phyloP scores from a whole-genome alignment of 1,140 invertebrate species.

The Caerostris extrusa region DNA sequence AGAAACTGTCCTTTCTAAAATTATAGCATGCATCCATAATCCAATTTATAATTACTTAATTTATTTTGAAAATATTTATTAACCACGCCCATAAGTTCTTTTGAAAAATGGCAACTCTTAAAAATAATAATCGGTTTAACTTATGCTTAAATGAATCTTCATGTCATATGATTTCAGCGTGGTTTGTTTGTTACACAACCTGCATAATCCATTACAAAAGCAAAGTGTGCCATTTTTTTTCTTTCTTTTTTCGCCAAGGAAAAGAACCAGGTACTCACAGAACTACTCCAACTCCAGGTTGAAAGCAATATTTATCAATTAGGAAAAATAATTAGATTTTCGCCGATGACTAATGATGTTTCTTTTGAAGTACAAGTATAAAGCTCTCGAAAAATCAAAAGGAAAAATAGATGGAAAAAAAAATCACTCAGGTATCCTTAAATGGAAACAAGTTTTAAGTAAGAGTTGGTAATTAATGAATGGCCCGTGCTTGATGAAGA shows the following conservation, averaged over 20 bases:
- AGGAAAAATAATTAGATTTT: neutral
- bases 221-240: neutral
- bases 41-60: no score
- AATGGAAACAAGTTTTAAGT: neutral
- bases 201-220: neutral
- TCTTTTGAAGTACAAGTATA: neutral
- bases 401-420: no score
- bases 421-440: neutral
- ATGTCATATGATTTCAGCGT: neutral
- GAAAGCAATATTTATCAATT: slow-evolving; percentile 10
- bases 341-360: neutral
- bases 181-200: no score
- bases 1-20: no score
- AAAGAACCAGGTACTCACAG: neutral
- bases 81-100: no score
- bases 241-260: neutral
- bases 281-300: neutral
- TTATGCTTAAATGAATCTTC: neutral
- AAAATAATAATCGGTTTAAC: neutral
- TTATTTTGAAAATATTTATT: no score
- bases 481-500: neutral
- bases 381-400: neutral
- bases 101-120: no score
- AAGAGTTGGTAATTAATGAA: neutral
- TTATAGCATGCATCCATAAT: no score